Percentiles rank a stretch among this genome's conserved stretches.
Evolutionary conservation across 2,888 invertebrate genomes (phyloP).

Genomic region (Sialis fuliginosa): DNA sequence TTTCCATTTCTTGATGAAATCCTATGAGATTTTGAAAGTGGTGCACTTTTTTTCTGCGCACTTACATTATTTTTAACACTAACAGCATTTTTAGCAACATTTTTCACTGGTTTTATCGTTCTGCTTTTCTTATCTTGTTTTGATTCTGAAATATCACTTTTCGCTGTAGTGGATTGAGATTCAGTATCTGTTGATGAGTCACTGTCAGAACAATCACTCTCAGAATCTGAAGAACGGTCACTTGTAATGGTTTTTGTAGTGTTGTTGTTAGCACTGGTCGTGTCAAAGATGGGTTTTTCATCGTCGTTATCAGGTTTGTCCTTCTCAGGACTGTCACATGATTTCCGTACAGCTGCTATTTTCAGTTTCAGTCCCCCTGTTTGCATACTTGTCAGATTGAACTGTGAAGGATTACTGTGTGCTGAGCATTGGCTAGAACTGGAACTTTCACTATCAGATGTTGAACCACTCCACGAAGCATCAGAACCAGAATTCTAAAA

Average conservation of each 20-base stretch:
- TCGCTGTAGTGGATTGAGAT: constrained; percentile 3
- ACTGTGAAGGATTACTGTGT: constrained; percentile 28
- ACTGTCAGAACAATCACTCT: constrained; percentile 22
- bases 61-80: constrained; percentile 1
- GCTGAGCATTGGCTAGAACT: constrained; percentile 23
- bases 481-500: constrained; percentile 29
- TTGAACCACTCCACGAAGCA: constrained; percentile 24
- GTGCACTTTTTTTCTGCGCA: constrained; percentile 10
- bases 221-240: constrained; percentile 26
- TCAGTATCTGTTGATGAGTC: constrained; percentile 18
- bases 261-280: constrained; percentile 7
- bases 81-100: neutral
- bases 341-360: constrained; percentile 38
- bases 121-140: neutral
- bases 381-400: constrained; percentile 39
- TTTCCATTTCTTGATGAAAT: constrained; percentile 15
- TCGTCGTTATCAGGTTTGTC: constrained; percentile 21
- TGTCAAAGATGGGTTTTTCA: constrained; percentile 12
- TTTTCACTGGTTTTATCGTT: neutral
- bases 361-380: constrained; percentile 41
- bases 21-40: constrained; percentile 22
- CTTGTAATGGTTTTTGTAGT: constrained; percentile 7
- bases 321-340: constrained; percentile 19
- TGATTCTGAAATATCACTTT: constrained; percentile 5
- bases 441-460: constrained; percentile 24